Evolutionary conservation across 2,888 invertebrate species (phyloP), one percentile per base, ranked within the genome.

Genomic region (Ryuthela nishihirai): DNA sequence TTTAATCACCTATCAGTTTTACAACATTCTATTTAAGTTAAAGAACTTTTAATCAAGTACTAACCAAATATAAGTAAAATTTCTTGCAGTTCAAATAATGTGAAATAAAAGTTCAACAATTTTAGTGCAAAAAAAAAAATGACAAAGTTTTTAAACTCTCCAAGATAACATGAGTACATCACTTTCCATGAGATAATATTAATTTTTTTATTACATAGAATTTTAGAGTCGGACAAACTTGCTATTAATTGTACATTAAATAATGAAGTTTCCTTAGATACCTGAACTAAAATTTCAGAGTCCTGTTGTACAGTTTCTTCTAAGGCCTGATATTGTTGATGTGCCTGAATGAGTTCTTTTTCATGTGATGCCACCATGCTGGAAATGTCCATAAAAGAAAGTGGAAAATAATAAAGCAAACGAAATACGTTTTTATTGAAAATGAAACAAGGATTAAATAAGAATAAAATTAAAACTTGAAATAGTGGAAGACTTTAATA

Each of bases 221-320:
- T n/a, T n/a, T n/a, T n/a, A n/a, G n/a, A n/a, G n/a, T n/a, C n/a
- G n/a, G n/a, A n/a, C n/a, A n/a, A n/a, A n/a, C n/a, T n/a, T n/a
- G n/a, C n/a, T n/a, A n/a, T n/a, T n/a, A n/a, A n/a, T n/a, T n/a
- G n/a, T n/a, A n/a, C n/a, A n/a, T n/a, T n/a, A n/a, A n/a, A n/a
- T n/a, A n/a, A n/a, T n/a, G n/a, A n/a, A n/a, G n/a, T n/a, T n/a
- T n/a, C n/a, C n/a, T n/a, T n/a, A 26, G 21, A 23, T 59, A 59
- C 59, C 59, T 59, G 39, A 48, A 35, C 44, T 34, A 59, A 53
- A 48, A 52, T 34, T 44, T 59, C 53, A 25, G 40, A 44, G 44
- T 44, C 44, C 40, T 53, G 46, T 35, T 40, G 43, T 34, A 48
- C 53, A 21, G 53, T 48, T 25, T 44, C 59, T 32, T 32, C 32